Percentiles rank a stretch among this genome's conserved stretches.
These are phyloP conservation scores for Chelonus insularis DNA, from an alignment of 1,140 invertebrate species.

Conservation along the genomic window DNA sequence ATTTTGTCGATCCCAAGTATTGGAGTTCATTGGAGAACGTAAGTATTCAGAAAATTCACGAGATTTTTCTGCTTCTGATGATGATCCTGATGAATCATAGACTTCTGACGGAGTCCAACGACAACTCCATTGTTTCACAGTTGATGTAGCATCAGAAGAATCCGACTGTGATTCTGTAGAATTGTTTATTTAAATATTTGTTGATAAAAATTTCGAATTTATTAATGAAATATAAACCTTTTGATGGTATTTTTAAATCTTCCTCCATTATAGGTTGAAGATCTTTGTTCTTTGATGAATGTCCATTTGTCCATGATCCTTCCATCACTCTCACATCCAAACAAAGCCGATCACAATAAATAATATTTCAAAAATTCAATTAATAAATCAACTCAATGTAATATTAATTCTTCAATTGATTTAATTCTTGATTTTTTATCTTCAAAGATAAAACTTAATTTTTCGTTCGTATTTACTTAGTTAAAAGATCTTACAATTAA, in stretches of 20 bases:
- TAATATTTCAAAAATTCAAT: too few relatives aligned
- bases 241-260: slow-evolving; percentile 39
- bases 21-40: too few relatives aligned
- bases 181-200: slow-evolving; percentile 1
- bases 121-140: slow-evolving; percentile 48
- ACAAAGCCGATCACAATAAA: too few relatives aligned
- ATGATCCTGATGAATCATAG: slow-evolving; percentile 49
- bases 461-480: too few relatives aligned
- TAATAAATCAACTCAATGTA: too few relatives aligned
- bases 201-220: too few relatives aligned
- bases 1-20: background rate
- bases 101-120: slow-evolving; percentile 48
- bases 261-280: slow-evolving; percentile 47
- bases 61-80: slow-evolving; percentile 44
- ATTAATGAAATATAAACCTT: slow-evolving; percentile 38
- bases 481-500: too few relatives aligned
- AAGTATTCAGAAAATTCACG: slow-evolving; percentile 34
- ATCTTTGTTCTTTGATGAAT: slow-evolving; percentile 37
- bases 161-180: slow-evolving; percentile 46
- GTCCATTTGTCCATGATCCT: slow-evolving; percentile 35
- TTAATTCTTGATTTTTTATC: too few relatives aligned
- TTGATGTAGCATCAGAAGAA: slow-evolving; percentile 47
- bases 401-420: background rate
- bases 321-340: too few relatives aligned
- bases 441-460: too few relatives aligned